Base-by-base conservation (phyloP, 2,113 vertebrate genomes). In the Odobenus rosmarus region DNA sequence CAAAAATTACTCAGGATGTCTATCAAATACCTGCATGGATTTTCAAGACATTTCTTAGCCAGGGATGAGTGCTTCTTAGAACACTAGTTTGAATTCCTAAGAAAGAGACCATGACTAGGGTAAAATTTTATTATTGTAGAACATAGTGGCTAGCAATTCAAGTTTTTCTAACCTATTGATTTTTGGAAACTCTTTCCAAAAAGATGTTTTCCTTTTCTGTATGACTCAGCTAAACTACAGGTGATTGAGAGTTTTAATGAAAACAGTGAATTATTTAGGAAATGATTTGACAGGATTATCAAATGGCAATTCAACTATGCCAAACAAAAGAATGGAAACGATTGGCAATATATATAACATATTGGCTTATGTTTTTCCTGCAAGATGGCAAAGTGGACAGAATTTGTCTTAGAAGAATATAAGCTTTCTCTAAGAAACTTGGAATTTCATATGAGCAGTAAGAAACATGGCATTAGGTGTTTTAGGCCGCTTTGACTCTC, bases 331-430 rank as follows among this genome's bases (percentile, higher is more conserved):
- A 62, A 57, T 39, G 62, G 87, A 97, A 98, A 81, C 89, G 76
- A 90, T 82, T 77, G 93, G 97, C 95, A 97, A 97, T 36, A 31
- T 28, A 93, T 85, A 98, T 88, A 97, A 82, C 28, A 0, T 42
- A 62, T 0, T 79, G 89, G 88, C 42, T 46, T 95, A 21, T 33
- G 3, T 76, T 84, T 94, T 90, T 81, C 33, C 15, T 82, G 9
- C 18, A 26, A 42, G 31, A 93, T 93, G 72, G 4, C 49, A 88
- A 76, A 88, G 33, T 86, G 57, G 28, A 59, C 12, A 83, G 59
- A 84, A 24, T 91, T 88, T 74, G 51, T 39, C 74, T 97, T 49
- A 95, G 51, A 88, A 11, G 55, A 91, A 94, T 21, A 59, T 31
- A 93, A 79, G 18, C n/a, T 72, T 93, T 74, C 88, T 93, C 87